Percentiles rank a stretch among this genome's conserved stretches.
phyloP scores from a whole-genome alignment of 2,797 vertebrate species.

The Muraenolepis orangiensis region DNA sequence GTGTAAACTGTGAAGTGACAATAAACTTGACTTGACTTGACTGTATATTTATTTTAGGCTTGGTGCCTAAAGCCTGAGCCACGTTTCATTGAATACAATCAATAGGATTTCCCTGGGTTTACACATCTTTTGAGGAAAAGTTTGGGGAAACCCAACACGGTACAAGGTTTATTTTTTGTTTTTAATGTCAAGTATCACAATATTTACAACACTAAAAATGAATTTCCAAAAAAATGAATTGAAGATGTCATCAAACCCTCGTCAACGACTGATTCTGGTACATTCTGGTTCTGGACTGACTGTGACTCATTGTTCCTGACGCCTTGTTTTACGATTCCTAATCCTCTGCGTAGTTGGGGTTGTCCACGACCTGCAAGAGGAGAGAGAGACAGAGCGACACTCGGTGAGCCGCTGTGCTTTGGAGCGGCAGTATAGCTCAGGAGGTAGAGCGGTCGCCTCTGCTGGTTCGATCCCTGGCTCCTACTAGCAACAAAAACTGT shows the following conservation, averaged over 20 bases:
- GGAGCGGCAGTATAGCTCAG: background rate
- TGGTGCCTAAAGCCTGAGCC: too few relatives aligned
- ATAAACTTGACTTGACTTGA: too few relatives aligned
- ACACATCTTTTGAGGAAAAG: too few relatives aligned
- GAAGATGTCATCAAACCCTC: background rate
- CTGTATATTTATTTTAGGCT: too few relatives aligned
- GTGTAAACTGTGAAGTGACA: too few relatives aligned
- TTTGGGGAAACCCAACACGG: background rate
- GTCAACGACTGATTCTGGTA: background rate
- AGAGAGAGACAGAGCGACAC: slow-evolving; percentile 7
- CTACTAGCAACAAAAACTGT: too few relatives aligned
- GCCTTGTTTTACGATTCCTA: slow-evolving; percentile 64
- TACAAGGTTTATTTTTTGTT: background rate
- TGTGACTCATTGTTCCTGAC: background rate
- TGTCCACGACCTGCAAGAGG: slow-evolving; percentile 68
- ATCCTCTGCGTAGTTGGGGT: slow-evolving; percentile 71
- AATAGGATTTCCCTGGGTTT: too few relatives aligned
- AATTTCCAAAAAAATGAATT: background rate
- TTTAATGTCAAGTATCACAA: slow-evolving; percentile 27
- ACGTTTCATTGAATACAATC: too few relatives aligned
- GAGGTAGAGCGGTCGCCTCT: too few relatives aligned
- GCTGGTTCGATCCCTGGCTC: too few relatives aligned
- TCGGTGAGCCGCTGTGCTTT: background rate
- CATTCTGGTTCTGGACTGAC: slow-evolving; percentile 16
- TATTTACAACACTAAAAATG: slow-evolving; percentile 37